A percentile compares a stretch with the other conserved stretches of the same genome.
phyloP scores from a whole-genome alignment of 2,113 vertebrate species.

The Neogale vison region DNA sequence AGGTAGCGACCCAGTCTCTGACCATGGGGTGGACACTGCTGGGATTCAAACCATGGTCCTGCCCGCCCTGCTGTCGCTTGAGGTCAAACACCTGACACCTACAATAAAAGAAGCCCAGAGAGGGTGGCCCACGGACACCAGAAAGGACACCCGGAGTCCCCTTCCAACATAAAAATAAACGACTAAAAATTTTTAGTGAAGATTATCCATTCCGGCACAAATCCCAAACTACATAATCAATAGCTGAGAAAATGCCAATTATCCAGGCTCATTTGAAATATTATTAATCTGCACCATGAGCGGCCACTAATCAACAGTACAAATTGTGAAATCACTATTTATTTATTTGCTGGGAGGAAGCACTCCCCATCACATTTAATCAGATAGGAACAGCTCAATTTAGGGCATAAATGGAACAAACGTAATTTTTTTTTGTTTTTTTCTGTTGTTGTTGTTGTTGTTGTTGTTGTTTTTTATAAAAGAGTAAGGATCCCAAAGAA shows the following conservation, averaged over 20 bases:
- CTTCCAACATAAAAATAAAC: background rate
- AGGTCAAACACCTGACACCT: background rate
- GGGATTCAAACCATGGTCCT: background rate
- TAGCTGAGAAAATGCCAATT: constrained; percentile 68
- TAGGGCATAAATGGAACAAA: constrained; percentile 43
- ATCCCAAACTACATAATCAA: constrained; percentile 60
- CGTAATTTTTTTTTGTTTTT: background rate
- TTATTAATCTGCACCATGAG: constrained; percentile 62
- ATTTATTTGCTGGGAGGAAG: constrained; percentile 66
- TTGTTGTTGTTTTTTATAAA: constrained; percentile 42
- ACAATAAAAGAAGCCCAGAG: background rate
- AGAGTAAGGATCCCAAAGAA: constrained; percentile 39
- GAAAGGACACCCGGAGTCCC: background rate
- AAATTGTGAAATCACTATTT: constrained; percentile 71
- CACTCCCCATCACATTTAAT: constrained; percentile 39
- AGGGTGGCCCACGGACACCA: background rate
- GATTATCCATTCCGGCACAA: constrained; percentile 46
- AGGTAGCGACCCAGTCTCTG: background rate
- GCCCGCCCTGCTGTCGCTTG: background rate
- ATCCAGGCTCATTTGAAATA: constrained; percentile 61
- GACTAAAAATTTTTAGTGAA: constrained; percentile 28
- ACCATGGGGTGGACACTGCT: background rate
- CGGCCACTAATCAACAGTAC: constrained; percentile 65
- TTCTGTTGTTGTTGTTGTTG: too few species aligned
- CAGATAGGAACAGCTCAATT: constrained; percentile 69